Evolutionary conservation across 2,113 vertebrate genomes (phyloP).

Genomic region (Donacobius atricapilla): DNA sequence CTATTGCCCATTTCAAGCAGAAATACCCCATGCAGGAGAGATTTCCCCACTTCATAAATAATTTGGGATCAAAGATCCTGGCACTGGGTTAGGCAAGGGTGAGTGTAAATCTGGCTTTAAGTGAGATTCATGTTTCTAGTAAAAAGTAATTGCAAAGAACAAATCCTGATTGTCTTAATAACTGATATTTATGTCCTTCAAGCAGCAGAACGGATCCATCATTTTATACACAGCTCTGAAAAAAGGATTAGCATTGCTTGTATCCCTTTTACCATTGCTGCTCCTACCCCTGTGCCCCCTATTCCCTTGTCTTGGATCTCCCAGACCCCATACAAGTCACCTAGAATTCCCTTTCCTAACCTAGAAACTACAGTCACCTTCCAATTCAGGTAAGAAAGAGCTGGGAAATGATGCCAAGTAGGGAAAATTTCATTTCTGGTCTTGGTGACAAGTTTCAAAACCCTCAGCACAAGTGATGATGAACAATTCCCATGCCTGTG

Average conservation of each 20-base stretch:
- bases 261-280: neutral
- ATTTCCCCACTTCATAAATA: neutral
- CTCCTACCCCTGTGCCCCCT: neutral
- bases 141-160: neutral
- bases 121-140: slow-evolving; percentile 33
- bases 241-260: neutral
- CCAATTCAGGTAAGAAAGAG: neutral
- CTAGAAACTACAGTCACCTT: neutral
- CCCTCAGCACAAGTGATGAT: rapidly evolving
- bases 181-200: slow-evolving; percentile 15
- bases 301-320: neutral
- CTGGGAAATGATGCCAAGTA: neutral
- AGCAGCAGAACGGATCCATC: neutral
- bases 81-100: neutral
- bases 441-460: neutral
- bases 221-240: neutral
- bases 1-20: neutral
- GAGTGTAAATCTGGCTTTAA: neutral
- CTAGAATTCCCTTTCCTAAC: neutral
- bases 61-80: neutral
- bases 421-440: neutral
- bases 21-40: rapidly evolving
- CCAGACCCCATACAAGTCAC: neutral
- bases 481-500: neutral
- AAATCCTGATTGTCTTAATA: neutral